These are phyloP conservation scores for Typhlichthys eigenmanni DNA, from an alignment of 2,797 vertebrate genomes.

Conservation along the genomic window DNA sequence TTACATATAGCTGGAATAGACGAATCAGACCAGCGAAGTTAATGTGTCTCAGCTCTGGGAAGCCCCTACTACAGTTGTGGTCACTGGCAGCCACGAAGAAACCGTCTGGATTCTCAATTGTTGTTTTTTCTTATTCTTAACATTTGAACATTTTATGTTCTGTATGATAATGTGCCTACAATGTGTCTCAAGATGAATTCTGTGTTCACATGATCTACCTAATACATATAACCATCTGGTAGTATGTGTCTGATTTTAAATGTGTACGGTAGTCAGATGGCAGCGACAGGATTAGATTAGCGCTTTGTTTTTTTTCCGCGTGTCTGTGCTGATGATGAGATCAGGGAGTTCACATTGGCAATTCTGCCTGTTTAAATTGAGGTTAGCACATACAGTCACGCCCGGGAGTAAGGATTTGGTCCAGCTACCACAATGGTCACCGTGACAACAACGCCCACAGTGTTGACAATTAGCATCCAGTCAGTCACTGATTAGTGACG, in stretches of 20 bases:
- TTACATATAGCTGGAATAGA: slow-evolving; percentile 27
- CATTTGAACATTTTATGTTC: slow-evolving; percentile 12
- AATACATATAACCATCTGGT: neutral
- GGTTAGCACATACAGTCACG: slow-evolving; percentile 44
- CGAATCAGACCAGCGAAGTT: slow-evolving; percentile 40
- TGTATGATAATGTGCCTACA: slow-evolving; percentile 13
- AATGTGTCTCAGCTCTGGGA: slow-evolving; percentile 36
- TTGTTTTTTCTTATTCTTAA: slow-evolving; percentile 19
- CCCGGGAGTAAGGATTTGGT: slow-evolving; percentile 27
- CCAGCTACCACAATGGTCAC: slow-evolving; percentile 38
- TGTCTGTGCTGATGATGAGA: slow-evolving; percentile 36
- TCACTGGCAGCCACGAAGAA: slow-evolving; percentile 9
- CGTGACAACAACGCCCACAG: slow-evolving; percentile 55
- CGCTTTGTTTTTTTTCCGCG: neutral
- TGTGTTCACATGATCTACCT: neutral
- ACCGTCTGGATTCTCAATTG: slow-evolving; percentile 31
- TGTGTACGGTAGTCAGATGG: slow-evolving; percentile 8
- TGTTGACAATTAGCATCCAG: slow-evolving; percentile 61
- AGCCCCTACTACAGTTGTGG: slow-evolving; percentile 47
- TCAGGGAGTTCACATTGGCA: slow-evolving; percentile 50
- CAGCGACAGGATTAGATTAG: slow-evolving; percentile 2
- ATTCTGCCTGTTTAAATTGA: slow-evolving; percentile 48
- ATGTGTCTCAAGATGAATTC: slow-evolving; percentile 9
- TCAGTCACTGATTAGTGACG: slow-evolving; percentile 34
- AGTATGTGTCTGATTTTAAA: slow-evolving; percentile 14